A percentile compares a stretch with the other conserved stretches of the same genome.
Conservation (phyloP, 2,113 vertebrate genomes). For the Pseudopodoces humilis region DNA sequence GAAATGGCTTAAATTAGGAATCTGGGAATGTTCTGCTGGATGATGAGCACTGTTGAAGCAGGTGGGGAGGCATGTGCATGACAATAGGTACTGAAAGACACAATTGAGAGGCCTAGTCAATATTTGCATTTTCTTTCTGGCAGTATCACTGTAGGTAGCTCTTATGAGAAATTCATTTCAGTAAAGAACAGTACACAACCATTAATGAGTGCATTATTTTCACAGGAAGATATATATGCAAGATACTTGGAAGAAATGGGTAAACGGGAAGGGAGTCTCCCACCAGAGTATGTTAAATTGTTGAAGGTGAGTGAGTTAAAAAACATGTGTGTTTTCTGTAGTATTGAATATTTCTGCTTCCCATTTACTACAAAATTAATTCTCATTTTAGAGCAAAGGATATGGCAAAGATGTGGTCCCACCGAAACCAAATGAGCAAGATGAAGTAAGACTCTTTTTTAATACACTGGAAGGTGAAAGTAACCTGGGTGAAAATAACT, state of each 20-base stretch:
- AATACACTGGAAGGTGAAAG: background rate
- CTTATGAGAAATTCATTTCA: background rate
- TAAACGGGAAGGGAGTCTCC: slow-evolving; percentile 74
- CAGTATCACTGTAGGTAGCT: background rate
- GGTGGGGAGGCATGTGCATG: accelerated
- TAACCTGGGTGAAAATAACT: background rate
- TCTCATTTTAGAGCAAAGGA: slow-evolving; percentile 71
- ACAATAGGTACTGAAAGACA: background rate
- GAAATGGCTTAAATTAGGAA: background rate
- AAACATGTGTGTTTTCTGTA: background rate
- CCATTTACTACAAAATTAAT: slow-evolving; percentile 2
- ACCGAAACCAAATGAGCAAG: background rate
- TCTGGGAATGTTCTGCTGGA: background rate
- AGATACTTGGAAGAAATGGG: slow-evolving; percentile 74
- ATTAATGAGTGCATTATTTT: background rate
- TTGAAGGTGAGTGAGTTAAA: slow-evolving; percentile 66
- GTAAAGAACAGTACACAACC: background rate
- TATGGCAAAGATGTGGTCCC: slow-evolving; percentile 15
- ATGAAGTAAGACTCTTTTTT: slow-evolving; percentile 54
- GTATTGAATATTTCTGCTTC: background rate
- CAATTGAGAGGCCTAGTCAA: accelerated
- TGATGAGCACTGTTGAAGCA: background rate
- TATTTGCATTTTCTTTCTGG: background rate
- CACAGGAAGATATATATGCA: slow-evolving; percentile 71
- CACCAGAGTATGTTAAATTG: slow-evolving; percentile 75